Conservation (phyloP, 2,888 invertebrate genomes). For the Harmothoe impar region DNA sequence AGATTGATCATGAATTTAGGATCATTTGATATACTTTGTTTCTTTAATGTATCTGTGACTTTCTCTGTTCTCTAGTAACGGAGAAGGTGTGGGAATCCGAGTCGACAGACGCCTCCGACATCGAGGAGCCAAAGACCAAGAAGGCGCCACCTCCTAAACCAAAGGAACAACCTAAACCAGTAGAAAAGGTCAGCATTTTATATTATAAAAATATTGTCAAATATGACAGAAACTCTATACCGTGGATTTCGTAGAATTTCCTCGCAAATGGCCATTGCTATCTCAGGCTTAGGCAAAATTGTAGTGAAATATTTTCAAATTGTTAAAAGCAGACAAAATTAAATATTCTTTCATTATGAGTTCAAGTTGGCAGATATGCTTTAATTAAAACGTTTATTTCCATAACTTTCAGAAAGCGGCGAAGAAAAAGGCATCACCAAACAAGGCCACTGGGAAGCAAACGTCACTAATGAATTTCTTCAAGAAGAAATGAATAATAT, state of each 20-base stretch:
- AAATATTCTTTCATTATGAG: too few relatives aligned
- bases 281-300: too few relatives aligned
- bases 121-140: slow-evolving; percentile 70
- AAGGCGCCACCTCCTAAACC: not conserved
- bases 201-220: not conserved
- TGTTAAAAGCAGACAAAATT: too few relatives aligned
- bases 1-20: too few relatives aligned
- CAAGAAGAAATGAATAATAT: slow-evolving; percentile 74
- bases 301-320: too few relatives aligned
- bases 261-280: too few relatives aligned
- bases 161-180: not conserved
- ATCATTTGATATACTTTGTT: too few relatives aligned
- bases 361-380: too few relatives aligned
- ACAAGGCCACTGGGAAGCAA: slow-evolving; percentile 73
- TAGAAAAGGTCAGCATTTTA: not conserved
- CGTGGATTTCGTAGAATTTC: too few relatives aligned
- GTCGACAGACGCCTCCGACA: slow-evolving; percentile 79
- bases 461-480: slow-evolving; percentile 78
- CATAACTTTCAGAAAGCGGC: slow-evolving; percentile 64
- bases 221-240: not conserved
- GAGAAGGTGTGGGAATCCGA: slow-evolving; percentile 80
- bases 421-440: slow-evolving; percentile 73
- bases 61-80: slow-evolving; percentile 73
- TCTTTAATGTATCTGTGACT: too few relatives aligned
- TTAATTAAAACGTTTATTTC: too few relatives aligned